Evolutionary conservation across 2,888 invertebrate genomes (phyloP).

Genomic region (Conus canariensis): DNA sequence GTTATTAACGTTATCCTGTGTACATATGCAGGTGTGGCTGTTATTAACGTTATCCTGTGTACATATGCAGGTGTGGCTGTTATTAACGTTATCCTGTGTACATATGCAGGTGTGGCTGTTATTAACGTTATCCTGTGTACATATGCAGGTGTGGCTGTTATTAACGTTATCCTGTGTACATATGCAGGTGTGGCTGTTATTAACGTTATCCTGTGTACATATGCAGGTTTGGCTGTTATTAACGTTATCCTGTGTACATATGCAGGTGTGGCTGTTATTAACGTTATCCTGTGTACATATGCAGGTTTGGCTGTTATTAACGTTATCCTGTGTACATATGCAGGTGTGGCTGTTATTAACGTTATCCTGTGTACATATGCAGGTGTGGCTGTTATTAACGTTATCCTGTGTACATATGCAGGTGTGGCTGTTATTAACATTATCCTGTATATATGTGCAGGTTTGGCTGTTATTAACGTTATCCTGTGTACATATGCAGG

Average conservation of each 20-base stretch:
- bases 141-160: not conserved
- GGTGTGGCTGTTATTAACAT: not conserved
- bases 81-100: not conserved
- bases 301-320: too few species aligned
- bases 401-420: too few species aligned
- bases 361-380: not conserved
- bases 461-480: not conserved
- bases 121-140: not conserved
- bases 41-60: conserved; percentile 20
- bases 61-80: not conserved
- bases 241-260: not conserved
- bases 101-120: conserved; percentile 83
- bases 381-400: not conserved
- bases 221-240: not conserved
- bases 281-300: too few species aligned
- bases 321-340: not conserved
- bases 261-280: not conserved
- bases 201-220: not conserved
- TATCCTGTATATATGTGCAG: not conserved
- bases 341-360: not conserved
- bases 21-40: conserved; percentile 82
- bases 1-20: conserved; percentile 42
- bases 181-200: too few species aligned
- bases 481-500: not conserved
- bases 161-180: too few species aligned